phyloP scores from a whole-genome alignment of 2,888 invertebrate species.

The Eristalis intricaria region DNA sequence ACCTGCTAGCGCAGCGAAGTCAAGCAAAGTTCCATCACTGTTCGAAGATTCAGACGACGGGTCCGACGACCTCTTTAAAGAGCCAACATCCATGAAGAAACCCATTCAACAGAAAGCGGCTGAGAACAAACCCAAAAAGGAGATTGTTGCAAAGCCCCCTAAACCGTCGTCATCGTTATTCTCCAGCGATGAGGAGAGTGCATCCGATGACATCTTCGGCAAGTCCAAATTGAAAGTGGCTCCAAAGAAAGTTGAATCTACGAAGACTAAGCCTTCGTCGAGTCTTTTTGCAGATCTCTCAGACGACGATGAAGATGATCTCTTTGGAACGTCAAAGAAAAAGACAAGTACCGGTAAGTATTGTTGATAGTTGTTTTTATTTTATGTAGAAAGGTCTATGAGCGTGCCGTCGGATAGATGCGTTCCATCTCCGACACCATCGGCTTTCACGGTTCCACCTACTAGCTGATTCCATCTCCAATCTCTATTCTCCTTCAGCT shows the following conservation, averaged over 20 bases:
- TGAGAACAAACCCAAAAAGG: constrained; percentile 22
- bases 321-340: constrained; percentile 67
- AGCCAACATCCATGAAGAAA: background rate
- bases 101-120: background rate
- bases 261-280: constrained; percentile 24
- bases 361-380: background rate
- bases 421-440: too few relatives aligned
- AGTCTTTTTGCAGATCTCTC: constrained; percentile 71
- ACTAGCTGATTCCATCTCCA: too few relatives aligned
- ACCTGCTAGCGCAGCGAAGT: background rate
- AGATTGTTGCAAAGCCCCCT: constrained; percentile 2
- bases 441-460: too few relatives aligned
- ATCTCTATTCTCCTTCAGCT: too few relatives aligned
- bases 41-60: constrained; percentile 41
- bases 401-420: too few relatives aligned
- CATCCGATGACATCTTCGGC: constrained; percentile 64
- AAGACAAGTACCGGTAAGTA: constrained; percentile 47
- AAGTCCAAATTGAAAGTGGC: constrained; percentile 22
- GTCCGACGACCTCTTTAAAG: constrained; percentile 58
- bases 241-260: constrained; percentile 24
- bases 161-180: constrained; percentile 49
- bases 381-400: too few relatives aligned
- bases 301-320: constrained; percentile 74
- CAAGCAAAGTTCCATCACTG: background rate
- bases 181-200: constrained; percentile 59